A percentile compares a stretch with the other conserved stretches of the same genome.
phyloP scores from a whole-genome alignment of 2,113 vertebrate species.

The Pachycephala philippinensis region DNA sequence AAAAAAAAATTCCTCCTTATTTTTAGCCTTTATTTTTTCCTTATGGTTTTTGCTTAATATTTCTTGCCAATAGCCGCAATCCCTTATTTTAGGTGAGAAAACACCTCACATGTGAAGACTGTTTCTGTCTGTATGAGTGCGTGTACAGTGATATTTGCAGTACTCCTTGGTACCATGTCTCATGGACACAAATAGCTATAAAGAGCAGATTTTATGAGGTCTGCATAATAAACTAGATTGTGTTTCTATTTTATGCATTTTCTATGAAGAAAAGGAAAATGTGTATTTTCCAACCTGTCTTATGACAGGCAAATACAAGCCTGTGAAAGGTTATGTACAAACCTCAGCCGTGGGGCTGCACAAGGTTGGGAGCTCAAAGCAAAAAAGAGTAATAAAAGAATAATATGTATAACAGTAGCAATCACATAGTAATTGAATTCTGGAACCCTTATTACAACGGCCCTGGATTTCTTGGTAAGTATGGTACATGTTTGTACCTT shows the following conservation, averaged over 20 bases:
- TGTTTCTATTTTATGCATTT: neutral
- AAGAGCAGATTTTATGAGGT: neutral
- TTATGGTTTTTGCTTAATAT: neutral
- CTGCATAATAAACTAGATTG: neutral
- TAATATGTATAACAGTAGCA: neutral
- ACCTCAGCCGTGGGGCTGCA: neutral
- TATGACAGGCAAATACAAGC: neutral
- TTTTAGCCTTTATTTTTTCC: neutral
- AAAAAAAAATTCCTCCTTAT: neutral
- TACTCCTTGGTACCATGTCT: neutral
- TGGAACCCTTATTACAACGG: neutral
- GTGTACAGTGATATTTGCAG: neutral
- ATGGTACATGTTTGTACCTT: neutral
- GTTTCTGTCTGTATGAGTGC: neutral
- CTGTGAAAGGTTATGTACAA: neutral
- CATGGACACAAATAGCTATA: neutral
- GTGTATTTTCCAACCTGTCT: neutral
- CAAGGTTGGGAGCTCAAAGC: neutral
- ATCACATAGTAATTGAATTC: neutral
- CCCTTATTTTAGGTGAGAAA: neutral
- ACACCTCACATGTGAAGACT: neutral
- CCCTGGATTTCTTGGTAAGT: slow-evolving; percentile 3
- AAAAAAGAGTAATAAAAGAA: neutral
- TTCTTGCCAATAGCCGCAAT: neutral
- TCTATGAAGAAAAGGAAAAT: neutral